Conservation (phyloP, 1,140 invertebrate species). For the Platyscapa corneri region DNA sequence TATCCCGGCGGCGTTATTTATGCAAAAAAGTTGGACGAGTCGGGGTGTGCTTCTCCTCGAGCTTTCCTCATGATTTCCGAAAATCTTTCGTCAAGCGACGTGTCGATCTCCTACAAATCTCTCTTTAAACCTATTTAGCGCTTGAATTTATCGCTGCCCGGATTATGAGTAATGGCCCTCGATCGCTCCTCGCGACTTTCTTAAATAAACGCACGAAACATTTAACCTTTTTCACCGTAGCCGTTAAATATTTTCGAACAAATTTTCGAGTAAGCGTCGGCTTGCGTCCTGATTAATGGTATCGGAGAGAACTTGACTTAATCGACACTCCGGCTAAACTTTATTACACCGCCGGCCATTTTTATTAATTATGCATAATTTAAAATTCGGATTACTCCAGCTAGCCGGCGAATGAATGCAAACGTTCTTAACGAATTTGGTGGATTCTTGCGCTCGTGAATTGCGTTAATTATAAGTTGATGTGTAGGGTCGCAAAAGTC, state of each 20-base stretch:
- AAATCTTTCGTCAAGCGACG: background rate
- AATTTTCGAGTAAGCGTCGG: too few relatives aligned
- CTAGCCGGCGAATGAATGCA: too few relatives aligned
- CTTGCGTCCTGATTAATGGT: background rate
- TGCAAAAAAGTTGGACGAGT: conserved; percentile 17
- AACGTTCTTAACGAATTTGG: too few relatives aligned
- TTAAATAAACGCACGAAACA: too few relatives aligned
- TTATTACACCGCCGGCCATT: too few relatives aligned
- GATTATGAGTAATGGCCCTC: background rate
- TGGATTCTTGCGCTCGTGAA: background rate
- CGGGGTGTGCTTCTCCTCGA: background rate
- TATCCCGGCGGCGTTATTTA: conserved; percentile 19
- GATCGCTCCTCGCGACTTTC: background rate
- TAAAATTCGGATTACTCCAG: too few relatives aligned
- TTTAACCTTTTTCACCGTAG: too few relatives aligned
- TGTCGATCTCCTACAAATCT: conserved; percentile 24
- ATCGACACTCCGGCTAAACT: too few relatives aligned
- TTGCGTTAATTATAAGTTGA: background rate
- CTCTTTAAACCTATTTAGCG: conserved; percentile 30
- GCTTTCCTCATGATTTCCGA: background rate
- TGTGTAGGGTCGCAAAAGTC: background rate
- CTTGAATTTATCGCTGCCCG: background rate
- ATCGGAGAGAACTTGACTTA: background rate
- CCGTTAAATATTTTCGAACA: too few relatives aligned
- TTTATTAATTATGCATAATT: too few relatives aligned